These are phyloP conservation scores for Nymphalis urticae DNA, from an alignment of 2,888 invertebrate species.

Conservation along the genomic window DNA sequence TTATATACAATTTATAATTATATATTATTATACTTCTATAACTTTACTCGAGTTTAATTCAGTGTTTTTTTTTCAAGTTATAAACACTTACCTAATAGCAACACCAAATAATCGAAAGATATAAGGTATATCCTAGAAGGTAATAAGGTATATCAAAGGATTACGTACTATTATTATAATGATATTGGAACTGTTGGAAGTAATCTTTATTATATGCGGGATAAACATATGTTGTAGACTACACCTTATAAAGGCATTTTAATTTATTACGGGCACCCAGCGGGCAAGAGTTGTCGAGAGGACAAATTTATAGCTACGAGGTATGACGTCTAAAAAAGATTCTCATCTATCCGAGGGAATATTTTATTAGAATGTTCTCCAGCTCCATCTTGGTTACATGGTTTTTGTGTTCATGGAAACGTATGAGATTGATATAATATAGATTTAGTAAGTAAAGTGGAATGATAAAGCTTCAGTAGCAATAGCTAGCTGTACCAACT, in stretches of 20 bases:
- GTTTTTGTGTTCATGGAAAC: background rate
- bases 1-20: too few relatives aligned
- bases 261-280: conserved; percentile 27
- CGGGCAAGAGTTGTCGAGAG: conserved; percentile 3
- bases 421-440: background rate
- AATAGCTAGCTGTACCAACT: too few relatives aligned
- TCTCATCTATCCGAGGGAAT: conserved; percentile 8
- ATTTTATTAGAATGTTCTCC: conserved; percentile 9
- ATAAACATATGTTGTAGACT: conserved; percentile 9
- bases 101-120: too few relatives aligned
- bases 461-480: too few relatives aligned
- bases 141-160: too few relatives aligned
- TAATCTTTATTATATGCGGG: conserved; percentile 12
- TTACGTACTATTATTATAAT: background rate
- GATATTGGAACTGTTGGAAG: background rate
- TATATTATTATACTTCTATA: too few relatives aligned
- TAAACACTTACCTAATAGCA: too few relatives aligned
- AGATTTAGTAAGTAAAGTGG: too few relatives aligned
- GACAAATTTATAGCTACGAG: conserved; percentile 22
- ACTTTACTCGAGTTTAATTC: too few relatives aligned
- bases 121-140: too few relatives aligned
- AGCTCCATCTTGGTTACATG: background rate
- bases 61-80: too few relatives aligned
- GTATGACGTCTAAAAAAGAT: conserved; percentile 21
- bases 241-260: conserved; percentile 8